A percentile compares a stretch with the other conserved stretches of the same genome.
Evolutionary conservation across 2,888 invertebrate species (phyloP).

Genomic region (Melinaea marsaeus): DNA sequence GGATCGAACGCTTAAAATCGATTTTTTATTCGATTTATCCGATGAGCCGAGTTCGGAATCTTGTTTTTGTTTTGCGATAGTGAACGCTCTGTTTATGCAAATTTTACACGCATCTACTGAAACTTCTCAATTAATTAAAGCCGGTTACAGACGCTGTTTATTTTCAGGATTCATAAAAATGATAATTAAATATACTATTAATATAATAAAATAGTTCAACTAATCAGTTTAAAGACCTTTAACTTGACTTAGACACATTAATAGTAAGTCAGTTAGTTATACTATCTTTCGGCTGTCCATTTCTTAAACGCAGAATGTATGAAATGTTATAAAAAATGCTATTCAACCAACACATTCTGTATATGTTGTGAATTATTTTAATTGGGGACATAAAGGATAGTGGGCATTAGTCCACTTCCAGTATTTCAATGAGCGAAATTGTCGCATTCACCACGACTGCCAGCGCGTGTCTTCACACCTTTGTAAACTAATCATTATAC

Average conservation of each 20-base stretch:
- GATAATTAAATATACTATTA: conserved; percentile 7
- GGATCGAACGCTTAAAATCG: conserved; percentile 76
- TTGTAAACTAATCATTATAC: conserved; percentile 33
- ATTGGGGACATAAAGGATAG: conserved; percentile 65
- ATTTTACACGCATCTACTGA: conserved; percentile 73
- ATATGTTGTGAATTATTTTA: conserved; percentile 56
- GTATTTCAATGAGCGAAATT: conserved; percentile 67
- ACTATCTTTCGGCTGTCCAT: background rate
- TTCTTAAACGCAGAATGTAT: conserved; percentile 4
- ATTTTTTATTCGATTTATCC: conserved; percentile 75
- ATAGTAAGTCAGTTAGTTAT: too few relatives aligned
- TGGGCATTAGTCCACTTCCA: conserved; percentile 57
- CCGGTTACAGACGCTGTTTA: conserved; percentile 23
- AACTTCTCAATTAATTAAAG: conserved; percentile 72
- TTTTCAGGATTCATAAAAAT: conserved; percentile 18
- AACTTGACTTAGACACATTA: too few relatives aligned
- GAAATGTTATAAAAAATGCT: conserved; percentile 21
- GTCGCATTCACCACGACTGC: conserved; percentile 57
- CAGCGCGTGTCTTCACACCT: conserved; percentile 64
- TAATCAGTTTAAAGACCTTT: too few relatives aligned
- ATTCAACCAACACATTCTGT: conserved; percentile 34
- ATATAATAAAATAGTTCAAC: too few relatives aligned
- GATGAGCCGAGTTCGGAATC: conserved; percentile 64
- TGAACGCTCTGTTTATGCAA: conserved; percentile 73
- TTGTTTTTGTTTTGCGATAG: conserved; percentile 69